A percentile compares a stretch with the other conserved stretches of the same genome.
Evolutionary conservation across 2,113 vertebrate genomes (phyloP).

Genomic region (Pelmatolapia mariae): DNA sequence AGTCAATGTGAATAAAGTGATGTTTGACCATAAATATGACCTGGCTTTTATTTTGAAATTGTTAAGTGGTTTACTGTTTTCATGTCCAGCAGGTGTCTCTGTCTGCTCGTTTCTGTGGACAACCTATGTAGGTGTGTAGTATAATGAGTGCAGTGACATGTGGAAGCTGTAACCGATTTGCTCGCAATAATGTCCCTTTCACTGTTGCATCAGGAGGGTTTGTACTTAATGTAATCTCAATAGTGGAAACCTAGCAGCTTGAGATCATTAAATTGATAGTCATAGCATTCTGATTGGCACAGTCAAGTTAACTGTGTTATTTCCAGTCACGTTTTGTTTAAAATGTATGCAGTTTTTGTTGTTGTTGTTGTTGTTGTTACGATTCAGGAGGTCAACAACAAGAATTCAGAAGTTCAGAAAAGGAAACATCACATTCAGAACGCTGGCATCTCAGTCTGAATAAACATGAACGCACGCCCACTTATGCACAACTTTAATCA

Average conservation of each 20-base stretch:
- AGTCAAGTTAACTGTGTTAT: background rate
- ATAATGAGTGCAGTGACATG: background rate
- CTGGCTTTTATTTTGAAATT: background rate
- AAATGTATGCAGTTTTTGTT: background rate
- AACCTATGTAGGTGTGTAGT: background rate
- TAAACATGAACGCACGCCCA: background rate
- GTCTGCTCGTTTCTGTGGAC: background rate
- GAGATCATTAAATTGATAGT: background rate
- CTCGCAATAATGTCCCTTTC: background rate
- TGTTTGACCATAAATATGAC: conserved; percentile 35
- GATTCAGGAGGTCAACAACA: background rate
- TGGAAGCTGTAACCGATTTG: background rate
- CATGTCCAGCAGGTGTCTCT: conserved; percentile 63
- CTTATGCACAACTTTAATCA: background rate
- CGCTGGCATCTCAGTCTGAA: background rate
- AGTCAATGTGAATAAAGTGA: conserved; percentile 69
- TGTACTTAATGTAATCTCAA: background rate
- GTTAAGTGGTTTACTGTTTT: background rate
- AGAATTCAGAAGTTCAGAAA: background rate
- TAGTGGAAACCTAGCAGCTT: background rate
- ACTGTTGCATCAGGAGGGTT: background rate
- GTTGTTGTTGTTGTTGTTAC: background rate
- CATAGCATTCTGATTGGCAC: background rate
- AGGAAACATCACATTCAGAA: background rate
- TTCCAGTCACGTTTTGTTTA: background rate